A percentile compares a stretch with the other conserved stretches of the same genome.
phyloP scores from a whole-genome alignment of 2,797 vertebrate species.

The Coranthus polyacanthus region DNA sequence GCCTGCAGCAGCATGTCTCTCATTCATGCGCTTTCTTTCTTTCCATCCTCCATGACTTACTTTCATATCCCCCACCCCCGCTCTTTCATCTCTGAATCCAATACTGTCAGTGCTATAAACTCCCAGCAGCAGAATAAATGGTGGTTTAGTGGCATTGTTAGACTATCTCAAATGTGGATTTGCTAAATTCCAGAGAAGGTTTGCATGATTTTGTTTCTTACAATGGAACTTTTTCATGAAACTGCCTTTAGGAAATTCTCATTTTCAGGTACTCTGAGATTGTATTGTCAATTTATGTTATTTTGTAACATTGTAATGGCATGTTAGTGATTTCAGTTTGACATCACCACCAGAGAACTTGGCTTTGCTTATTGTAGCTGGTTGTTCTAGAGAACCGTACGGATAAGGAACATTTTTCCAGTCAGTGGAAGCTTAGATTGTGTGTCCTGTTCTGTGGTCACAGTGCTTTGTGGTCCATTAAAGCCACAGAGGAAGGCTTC shows the following conservation, averaged over 20 bases:
- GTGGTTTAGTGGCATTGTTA: slow-evolving; percentile 68
- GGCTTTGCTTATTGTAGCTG: no score
- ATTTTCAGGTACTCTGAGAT: slow-evolving; percentile 6
- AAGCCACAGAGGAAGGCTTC: neutral
- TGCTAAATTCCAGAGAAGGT: slow-evolving; percentile 46
- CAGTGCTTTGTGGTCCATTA: no score
- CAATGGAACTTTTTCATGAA: slow-evolving; percentile 25
- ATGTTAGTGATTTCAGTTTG: neutral
- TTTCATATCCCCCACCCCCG: slow-evolving; percentile 38
- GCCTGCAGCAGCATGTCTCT: slow-evolving; percentile 46
- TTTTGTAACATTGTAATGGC: slow-evolving; percentile 4
- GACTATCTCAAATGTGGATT: slow-evolving; percentile 54
- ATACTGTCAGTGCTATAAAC: slow-evolving; percentile 62
- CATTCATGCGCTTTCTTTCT: slow-evolving; percentile 53
- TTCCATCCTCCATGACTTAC: slow-evolving; percentile 58
- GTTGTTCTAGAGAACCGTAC: no score
- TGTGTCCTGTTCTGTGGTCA: no score
- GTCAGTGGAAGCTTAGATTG: no score
- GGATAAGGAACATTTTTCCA: no score
- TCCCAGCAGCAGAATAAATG: slow-evolving; percentile 58
- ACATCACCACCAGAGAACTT: no score
- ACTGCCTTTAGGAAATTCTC: slow-evolving; percentile 8
- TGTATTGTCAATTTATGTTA: slow-evolving; percentile 21
- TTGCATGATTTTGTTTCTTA: slow-evolving; percentile 43
- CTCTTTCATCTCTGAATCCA: slow-evolving; percentile 72